These are phyloP conservation scores for Rhamphomyia laevipes DNA, from an alignment of 2,888 invertebrate genomes.

Conservation along the genomic window DNA sequence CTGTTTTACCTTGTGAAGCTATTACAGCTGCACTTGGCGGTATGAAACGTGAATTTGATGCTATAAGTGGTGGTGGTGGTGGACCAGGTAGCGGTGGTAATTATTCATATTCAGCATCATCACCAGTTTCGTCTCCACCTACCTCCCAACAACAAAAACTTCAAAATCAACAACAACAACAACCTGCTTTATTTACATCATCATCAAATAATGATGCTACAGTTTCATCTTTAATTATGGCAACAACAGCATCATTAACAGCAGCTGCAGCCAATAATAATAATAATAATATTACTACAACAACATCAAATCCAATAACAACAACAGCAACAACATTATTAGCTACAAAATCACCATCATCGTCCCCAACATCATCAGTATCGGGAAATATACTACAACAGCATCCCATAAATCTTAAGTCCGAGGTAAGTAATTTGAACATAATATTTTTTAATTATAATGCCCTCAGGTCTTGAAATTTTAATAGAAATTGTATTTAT, in stretches of 20 bases:
- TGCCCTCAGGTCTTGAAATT: too few species aligned
- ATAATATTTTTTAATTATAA: background rate
- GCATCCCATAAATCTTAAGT: conserved; percentile 24
- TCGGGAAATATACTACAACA: conserved; percentile 19
- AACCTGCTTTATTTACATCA: conserved; percentile 7
- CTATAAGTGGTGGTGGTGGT: conserved; percentile 15
- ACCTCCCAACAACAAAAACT: background rate
- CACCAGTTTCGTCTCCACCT: background rate
- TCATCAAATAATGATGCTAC: conserved; percentile 1
- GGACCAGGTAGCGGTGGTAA: background rate
- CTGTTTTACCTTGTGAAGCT: conserved; percentile 37
- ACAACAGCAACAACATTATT: conserved; percentile 10
- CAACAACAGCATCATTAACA: background rate
- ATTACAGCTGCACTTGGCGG: conserved; percentile 32
- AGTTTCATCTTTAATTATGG: background rate
- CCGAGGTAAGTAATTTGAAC: conserved; percentile 21
- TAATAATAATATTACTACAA: conserved; percentile 1
- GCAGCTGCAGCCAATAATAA: background rate
- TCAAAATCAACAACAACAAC: conserved; percentile 1
- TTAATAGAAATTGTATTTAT: too few species aligned
- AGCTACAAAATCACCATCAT: conserved; percentile 19
- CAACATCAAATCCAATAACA: conserved; percentile 3
- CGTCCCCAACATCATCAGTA: conserved; percentile 17
- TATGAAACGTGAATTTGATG: conserved; percentile 35
- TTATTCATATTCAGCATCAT: background rate